These are phyloP conservation scores for Pseudococcus longispinus DNA, from an alignment of 2,888 invertebrate genomes.

Conservation along the genomic window DNA sequence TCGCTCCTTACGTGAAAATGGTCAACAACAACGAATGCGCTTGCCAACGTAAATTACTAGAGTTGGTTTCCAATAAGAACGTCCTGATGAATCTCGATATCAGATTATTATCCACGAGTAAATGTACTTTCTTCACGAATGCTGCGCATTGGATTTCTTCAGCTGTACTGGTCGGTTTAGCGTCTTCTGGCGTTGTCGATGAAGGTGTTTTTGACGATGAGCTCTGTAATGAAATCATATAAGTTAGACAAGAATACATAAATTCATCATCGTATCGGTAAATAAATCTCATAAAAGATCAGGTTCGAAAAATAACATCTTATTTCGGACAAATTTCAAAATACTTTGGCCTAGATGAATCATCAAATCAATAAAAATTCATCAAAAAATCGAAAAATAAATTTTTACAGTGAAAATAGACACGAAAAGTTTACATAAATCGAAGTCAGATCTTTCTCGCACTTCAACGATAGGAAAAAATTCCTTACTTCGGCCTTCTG, in stretches of 20 bases:
- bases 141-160: constrained; percentile 60
- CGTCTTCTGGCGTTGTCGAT: constrained; percentile 50
- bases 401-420: too few species aligned
- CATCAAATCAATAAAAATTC: too few species aligned
- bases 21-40: constrained; percentile 86
- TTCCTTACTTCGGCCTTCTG: constrained; percentile 25
- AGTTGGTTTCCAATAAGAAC: constrained; percentile 91
- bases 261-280: not conserved
- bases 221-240: not conserved
- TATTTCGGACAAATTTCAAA: too few species aligned
- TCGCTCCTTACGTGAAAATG: constrained; percentile 74
- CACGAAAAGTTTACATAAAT: too few species aligned
- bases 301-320: too few species aligned
- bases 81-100: constrained; percentile 81
- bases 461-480: too few species aligned
- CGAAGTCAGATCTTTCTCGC: too few species aligned
- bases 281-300: not conserved
- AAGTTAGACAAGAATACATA: not conserved
- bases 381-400: too few species aligned
- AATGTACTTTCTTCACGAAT: constrained; percentile 60
- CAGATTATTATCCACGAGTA: constrained; percentile 59
- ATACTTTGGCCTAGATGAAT: too few species aligned
- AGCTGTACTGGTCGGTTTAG: constrained; percentile 19
- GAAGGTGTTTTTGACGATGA: constrained; percentile 52
- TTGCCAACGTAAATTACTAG: constrained; percentile 92